Evolutionary conservation across 2,888 invertebrate genomes (phyloP), one percentile per base, ranked within the genome.

Genomic region (Oscheius sp.): DNA sequence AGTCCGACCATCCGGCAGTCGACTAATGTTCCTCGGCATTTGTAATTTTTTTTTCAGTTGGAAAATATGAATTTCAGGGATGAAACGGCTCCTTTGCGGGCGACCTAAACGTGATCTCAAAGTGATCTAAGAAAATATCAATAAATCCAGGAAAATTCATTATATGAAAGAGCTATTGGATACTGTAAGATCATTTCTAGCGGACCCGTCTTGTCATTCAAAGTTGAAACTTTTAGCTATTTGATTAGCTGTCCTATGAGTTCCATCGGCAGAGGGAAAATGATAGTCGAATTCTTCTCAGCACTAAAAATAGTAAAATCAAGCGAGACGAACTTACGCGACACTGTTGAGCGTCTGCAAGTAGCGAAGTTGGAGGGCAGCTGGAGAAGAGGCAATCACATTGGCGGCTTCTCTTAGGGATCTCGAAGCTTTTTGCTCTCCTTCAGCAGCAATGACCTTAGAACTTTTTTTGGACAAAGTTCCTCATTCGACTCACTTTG

Each of bases 221-320:
- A 20, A 27, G 34, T 12, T 29, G 25, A 33, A 15, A 25, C 10
- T 5, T 15, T 27, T n/a, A 23, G 10, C 27, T 20, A 45, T 29
- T 65, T 52, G 64, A 68, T 29, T 39, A 68, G 61, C 20, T 68
- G 46, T 6, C 48, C 20, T 55, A 77, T 77, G 45, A 92, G 87
- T 84, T 95, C 94, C 89, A 95, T 91, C n/a, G 93, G 93, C 82
- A 94, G 88, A 23, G 96, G 96, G 89, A 96, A 96, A 64, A 96
- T 93, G 85, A 96, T 96, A 6, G 96, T 96, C 12, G 95, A 95
- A 88, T 96, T 96, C 90, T 95, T 95, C 90, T 96, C 96, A 25
- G 95, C 93, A 20, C 95, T 95, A 86, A 25, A 33, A 52, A 37
- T 15, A 20, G 55, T 37, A 12, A 12, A 25, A 42, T n/a, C n/a